Percentiles rank a stretch among this genome's conserved stretches.
phyloP scores from a whole-genome alignment of 1,140 invertebrate species.

The Zophobas morio region DNA sequence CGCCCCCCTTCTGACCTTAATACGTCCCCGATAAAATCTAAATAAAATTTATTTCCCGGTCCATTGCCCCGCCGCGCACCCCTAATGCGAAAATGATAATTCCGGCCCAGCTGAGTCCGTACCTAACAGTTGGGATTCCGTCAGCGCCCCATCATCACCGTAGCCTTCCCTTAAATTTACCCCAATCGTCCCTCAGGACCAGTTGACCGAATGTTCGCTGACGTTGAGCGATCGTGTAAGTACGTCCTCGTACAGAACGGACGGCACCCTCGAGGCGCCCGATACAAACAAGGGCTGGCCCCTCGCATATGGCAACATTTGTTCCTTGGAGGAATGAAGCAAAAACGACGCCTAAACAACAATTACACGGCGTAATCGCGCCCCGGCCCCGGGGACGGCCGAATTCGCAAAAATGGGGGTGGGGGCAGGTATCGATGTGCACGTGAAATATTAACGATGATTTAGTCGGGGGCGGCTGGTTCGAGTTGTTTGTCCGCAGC shows the following conservation, averaged over 20 bases:
- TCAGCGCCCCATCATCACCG: slow-evolving; percentile 36
- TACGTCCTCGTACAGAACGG: slow-evolving; percentile 11
- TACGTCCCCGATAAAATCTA: too few relatives aligned
- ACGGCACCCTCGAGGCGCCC: slow-evolving; percentile 41
- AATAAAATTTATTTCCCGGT: too few relatives aligned
- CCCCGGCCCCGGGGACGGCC: slow-evolving; percentile 6
- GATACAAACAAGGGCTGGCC: slow-evolving; percentile 23
- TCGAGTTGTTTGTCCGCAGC: slow-evolving; percentile 42
- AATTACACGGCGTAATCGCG: slow-evolving; percentile 18
- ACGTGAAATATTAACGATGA: slow-evolving; percentile 26
- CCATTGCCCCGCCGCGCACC: too few relatives aligned
- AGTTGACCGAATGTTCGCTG: slow-evolving; percentile 49
- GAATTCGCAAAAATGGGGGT: neutral
- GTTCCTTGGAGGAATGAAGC: neutral
- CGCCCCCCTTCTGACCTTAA: too few relatives aligned
- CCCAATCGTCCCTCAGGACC: slow-evolving; percentile 42
- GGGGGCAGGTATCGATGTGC: neutral
- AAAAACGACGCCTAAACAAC: slow-evolving; percentile 14
- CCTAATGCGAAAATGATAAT: neutral
- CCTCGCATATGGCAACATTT: slow-evolving; percentile 35
- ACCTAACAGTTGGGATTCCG: slow-evolving; percentile 27
- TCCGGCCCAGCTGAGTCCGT: neutral
- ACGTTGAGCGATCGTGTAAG: slow-evolving; percentile 48
- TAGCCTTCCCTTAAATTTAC: slow-evolving; percentile 36
- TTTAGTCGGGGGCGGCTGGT: slow-evolving; percentile 15